Base-by-base conservation (phyloP, 2,113 vertebrate genomes). In the Trinectes maculatus region DNA sequence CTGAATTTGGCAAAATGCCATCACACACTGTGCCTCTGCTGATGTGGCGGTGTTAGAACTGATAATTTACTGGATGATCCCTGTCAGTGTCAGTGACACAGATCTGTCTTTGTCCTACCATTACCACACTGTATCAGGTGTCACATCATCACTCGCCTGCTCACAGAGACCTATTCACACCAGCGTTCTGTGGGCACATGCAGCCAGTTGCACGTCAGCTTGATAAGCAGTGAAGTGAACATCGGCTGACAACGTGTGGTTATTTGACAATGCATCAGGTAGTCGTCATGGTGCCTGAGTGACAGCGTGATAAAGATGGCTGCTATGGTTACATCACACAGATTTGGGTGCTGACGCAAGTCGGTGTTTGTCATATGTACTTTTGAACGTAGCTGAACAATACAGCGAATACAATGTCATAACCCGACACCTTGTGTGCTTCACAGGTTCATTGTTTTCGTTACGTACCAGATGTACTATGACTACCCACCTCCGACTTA, bases 401-500 rank as follows among this genome's bases (percentile, higher is more conserved):
- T 9, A 21, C 18, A 25, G 0, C 13, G 8, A 31, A 2, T 1
- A 8, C 16, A 34, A 0, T 18, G 0, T 25, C 33, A 11, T 55
- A 66, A 77, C 46, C 8, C 19, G 15, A 25, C 5, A 19, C 19
- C 0, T 12, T 16, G 5, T 72, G 5, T 74, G 4, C 69, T 43
- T 70, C 76, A 15, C 53, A 98, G 97, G 76, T 96, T 93, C 86
- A 91, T 98, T 57, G 95, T 98, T 53, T 97, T 96, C 74, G 91
- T 98, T n/a, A 94, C 94, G 2, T 98, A 98, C 89, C 96, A 98
- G 83, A 93, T 93, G 83, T 97, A 96, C 84, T 96, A 98, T 1
- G 88, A 82, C 55, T 96, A 98, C 85, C 96, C 97, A 1, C 88
- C 93, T 26, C 91, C 94, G 52, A 96, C 96, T 0, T 98, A 95